Percentiles rank a stretch among this genome's conserved stretches.
Evolutionary conservation across 2,113 vertebrate species (phyloP).

Genomic region (Oryctolagus cuniculus): mOryCun1.1 NC_091453.1:98055001-98055500

Average conservation of each 20-base stretch:
- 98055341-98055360: constrained; percentile 38
- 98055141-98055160: neutral
- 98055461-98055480: neutral
- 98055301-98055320: constrained; percentile 42
- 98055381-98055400: constrained; percentile 22
- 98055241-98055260: no score
- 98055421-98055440: constrained; percentile 59
- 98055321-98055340: constrained; percentile 54
- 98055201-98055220: neutral
- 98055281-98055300: constrained; percentile 59
- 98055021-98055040: no score
- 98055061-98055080: no score
- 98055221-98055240: no score
- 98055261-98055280: constrained; percentile 25
- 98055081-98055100: constrained; percentile 26
- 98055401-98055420: neutral
- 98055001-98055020: no score
- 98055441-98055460: neutral
- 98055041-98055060: no score
- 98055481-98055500: neutral
- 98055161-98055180: constrained; percentile 29
- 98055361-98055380: constrained; percentile 6
- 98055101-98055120: neutral
- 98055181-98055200: constrained; percentile 56
- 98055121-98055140: constrained; percentile 44